A percentile compares a stretch with the other conserved stretches of the same genome.
phyloP scores from a whole-genome alignment of 2,113 vertebrate genomes.

The Elgaria multicarinata region DNA sequence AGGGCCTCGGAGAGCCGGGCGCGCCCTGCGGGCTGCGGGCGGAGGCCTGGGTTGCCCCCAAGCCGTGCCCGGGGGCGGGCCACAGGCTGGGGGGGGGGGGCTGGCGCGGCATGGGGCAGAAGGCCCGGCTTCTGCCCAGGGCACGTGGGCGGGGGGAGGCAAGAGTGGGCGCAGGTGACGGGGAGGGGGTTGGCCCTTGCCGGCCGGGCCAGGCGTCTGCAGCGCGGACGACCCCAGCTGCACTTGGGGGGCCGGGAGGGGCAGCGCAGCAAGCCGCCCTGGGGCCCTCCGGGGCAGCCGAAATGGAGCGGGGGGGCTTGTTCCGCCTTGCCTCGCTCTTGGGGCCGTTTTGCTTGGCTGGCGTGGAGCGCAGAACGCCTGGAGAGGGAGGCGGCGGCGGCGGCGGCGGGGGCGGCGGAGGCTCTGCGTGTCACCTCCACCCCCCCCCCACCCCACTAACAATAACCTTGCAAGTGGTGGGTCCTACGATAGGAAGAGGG shows the following conservation, averaged over 20 bases:
- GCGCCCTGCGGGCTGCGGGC: too few species aligned
- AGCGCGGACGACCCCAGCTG: too few species aligned
- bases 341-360: not conserved
- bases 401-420: not conserved
- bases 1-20: too few species aligned
- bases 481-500: too few species aligned
- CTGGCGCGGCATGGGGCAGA: too few species aligned
- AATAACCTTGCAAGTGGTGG: not conserved
- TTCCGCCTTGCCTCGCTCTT: not conserved
- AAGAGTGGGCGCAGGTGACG: not conserved
- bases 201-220: not conserved
- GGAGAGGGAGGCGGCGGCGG: not conserved
- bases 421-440: not conserved
- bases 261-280: not conserved
- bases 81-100: not conserved
- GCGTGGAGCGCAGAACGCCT: not conserved
- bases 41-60: too few species aligned
- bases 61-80: too few species aligned
- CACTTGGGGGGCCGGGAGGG: too few species aligned
- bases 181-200: not conserved
- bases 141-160: not conserved
- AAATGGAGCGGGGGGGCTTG: not conserved
- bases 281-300: not conserved
- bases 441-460: too few species aligned
- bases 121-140: too few species aligned